Evolutionary conservation across 2,113 vertebrate genomes (phyloP), one percentile per base, ranked within the genome.

Genomic region (Leucosticte australis): DNA sequence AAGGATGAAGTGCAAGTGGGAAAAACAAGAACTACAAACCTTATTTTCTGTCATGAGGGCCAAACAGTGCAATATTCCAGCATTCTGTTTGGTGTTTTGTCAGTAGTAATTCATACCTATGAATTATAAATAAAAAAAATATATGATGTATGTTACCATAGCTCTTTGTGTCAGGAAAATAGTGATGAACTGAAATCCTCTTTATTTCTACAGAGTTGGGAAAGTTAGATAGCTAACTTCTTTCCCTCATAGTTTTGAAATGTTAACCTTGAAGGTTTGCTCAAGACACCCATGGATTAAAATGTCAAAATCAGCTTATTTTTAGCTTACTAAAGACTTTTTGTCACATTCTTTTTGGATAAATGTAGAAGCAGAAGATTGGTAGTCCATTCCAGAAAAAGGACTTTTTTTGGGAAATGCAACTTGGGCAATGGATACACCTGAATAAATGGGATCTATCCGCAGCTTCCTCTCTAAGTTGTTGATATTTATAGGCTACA

Each of bases 31-130:
- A 52, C 21, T 67, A 60, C 30, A 67, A 79, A 47, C 8, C 33
- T n/a, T 84, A 17, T 77, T 96, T 95, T 94, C 89, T 89, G 26
- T 90, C 82, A 81, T 52, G 49, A 39, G 65, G 64, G 79, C 81
- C 90, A 86, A 69, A 37, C 30, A 89, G 59, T 87, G 52, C 52
- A 93, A 83, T 78, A 85, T 76, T 92, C 11, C 44, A 81, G 13
- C 31, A 76, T n/a, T 52, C 42, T 90, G 23, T 28, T 9, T 77
- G n/a, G 7, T n/a, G 14, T 92, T 75, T 57, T 87, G 42, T 82
- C 62, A 77, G 50, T 68, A 94, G 59, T 77, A 74, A 64, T 83
- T 97, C n/a, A 67, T 57, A 64, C 14, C 14, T 13, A 2, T 75
- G 60, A 87, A 73, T 88, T 60, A 47, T 26, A 73, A 76, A 41